These are phyloP conservation scores for Tetragnatha versicolor DNA, from an alignment of 1,140 invertebrate species.

Conservation along the genomic window DNA sequence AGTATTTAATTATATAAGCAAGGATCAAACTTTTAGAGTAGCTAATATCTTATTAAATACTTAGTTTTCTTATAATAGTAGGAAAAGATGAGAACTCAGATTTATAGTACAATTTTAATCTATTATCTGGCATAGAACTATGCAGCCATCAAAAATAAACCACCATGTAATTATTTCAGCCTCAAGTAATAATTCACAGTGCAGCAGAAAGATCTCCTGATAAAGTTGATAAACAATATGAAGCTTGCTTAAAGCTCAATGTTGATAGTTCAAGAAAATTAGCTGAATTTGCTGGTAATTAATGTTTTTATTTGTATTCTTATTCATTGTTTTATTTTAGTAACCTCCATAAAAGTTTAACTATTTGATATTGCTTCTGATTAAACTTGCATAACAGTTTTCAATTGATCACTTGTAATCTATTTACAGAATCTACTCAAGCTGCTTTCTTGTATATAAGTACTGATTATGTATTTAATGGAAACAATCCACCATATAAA, in stretches of 20 bases:
- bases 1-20: no score
- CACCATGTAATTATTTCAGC: constrained; percentile 59
- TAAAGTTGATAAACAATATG: constrained; percentile 66
- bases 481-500: constrained; percentile 67
- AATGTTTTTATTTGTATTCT: background rate
- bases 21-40: no score
- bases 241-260: constrained; percentile 65
- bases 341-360: background rate
- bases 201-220: constrained; percentile 69
- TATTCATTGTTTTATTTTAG: background rate
- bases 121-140: no score
- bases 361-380: background rate
- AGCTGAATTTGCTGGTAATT: constrained; percentile 65
- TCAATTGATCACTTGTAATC: no score
- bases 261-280: constrained; percentile 64
- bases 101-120: no score
- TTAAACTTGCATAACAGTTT: background rate
- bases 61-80: no score
- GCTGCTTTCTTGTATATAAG: constrained; percentile 69
- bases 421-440: no score
- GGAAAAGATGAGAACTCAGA: no score
- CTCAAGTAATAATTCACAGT: constrained; percentile 67
- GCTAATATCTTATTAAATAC: no score
- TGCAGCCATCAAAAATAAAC: background rate
- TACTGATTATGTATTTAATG: constrained; percentile 72